These are phyloP conservation scores for Coelinius sp. DNA, from an alignment of 2,888 invertebrate species.

Conservation along the genomic window DNA sequence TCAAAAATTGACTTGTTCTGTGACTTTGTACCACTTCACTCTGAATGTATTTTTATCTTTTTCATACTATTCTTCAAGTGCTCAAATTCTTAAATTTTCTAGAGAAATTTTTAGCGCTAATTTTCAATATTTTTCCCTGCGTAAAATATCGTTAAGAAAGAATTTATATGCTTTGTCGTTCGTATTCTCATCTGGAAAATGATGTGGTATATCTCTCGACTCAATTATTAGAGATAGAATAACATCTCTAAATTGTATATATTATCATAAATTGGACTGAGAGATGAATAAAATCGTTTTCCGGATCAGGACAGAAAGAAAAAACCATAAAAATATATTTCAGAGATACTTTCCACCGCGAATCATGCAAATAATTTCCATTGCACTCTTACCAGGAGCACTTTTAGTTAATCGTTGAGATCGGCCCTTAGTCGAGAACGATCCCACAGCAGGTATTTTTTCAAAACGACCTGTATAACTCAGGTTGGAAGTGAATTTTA, in stretches of 20 bases:
- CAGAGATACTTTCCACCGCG: background rate
- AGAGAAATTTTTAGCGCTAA: too few relatives aligned
- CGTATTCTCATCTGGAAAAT: too few relatives aligned
- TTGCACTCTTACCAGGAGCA: constrained; percentile 59
- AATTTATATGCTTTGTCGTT: too few relatives aligned
- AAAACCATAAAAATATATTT: background rate
- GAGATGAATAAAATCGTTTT: background rate
- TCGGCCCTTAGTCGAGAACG: constrained; percentile 56
- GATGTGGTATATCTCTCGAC: too few relatives aligned
- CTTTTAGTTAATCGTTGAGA: constrained; percentile 62
- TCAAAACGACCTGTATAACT: constrained; percentile 47
- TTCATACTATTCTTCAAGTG: too few relatives aligned
- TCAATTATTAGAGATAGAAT: too few relatives aligned
- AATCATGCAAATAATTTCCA: constrained; percentile 18
- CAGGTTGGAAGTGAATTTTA: constrained; percentile 1
- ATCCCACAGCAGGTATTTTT: constrained; percentile 58
- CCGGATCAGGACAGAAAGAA: background rate
- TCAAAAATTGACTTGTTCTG: too few relatives aligned
- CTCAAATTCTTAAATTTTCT: too few relatives aligned
- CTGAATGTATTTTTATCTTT: too few relatives aligned
- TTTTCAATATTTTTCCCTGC: too few relatives aligned
- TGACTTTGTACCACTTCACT: too few relatives aligned
- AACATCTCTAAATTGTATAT: background rate
- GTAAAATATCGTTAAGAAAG: too few relatives aligned
- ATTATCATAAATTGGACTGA: background rate